Base-by-base conservation (phyloP, 2,797 vertebrate species). In the Trachops cirrhosus region DNA sequence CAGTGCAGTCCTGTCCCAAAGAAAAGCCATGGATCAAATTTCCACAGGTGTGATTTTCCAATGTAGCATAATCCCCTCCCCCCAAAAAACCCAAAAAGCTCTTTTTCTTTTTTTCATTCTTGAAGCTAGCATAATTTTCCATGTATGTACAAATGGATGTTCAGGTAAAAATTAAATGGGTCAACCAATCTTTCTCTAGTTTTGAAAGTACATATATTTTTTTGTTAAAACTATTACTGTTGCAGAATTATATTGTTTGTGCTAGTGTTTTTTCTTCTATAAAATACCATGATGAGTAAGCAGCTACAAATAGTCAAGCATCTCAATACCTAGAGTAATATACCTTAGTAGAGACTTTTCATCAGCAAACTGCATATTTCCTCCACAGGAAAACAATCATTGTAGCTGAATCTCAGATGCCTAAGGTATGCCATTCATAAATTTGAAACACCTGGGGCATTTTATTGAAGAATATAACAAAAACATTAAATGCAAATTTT, bases 311-410 rank as follows among this genome's bases (percentile, higher is more conserved):
- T 5, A 86, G n/a, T 19, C 78, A 77, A 24, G 26, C 71, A 57
- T 91, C 34, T 78, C 95, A 91, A n/a, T n/a, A 93, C 59, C 34
- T 59, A 67, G 12, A 91, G 32, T 74, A 59, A 97, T 87, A 64
- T 44, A 68, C 48, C 39, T 50, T 68, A 92, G 48, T 44, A 73
- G 37, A n/a, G n/a, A 73, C 3, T 57, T 89, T 82, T 83, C 71
- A 88, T 52, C 34, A 64, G 41, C n/a, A 64, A 91, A 89, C n/a
- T 22, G 71, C 32, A 0, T 80, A 44, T 84, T 96, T 84, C 46
- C 64, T 96, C 88, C 41, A 37, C 32, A 85, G 94, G 85, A 84
- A 88, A 89, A 79, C 22, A 77, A 41, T 78, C 44, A 84, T n/a
- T 64, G 2, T 82, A 91, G 54, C 78, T 67, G 78, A 86, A 86